Conservation (phyloP, 92 coral and sea anemone genomes). For the Bergia sp. region DNA sequence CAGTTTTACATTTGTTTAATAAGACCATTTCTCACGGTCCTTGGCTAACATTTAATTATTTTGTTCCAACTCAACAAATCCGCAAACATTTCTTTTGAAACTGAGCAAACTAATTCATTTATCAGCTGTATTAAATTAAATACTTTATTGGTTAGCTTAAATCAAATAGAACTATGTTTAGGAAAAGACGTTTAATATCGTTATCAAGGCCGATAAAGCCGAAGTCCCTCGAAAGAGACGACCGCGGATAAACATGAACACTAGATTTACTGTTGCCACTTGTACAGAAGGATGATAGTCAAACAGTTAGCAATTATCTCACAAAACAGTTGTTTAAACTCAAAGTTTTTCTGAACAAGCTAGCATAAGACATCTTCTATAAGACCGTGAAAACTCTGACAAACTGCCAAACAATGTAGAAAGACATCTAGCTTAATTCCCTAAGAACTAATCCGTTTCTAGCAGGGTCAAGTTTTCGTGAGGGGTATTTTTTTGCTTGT, state of each 20-base stretch:
- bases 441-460: too few species aligned
- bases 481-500: too few species aligned
- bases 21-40: slow-evolving; percentile 24
- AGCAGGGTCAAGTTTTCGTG: too few species aligned
- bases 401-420: too few species aligned
- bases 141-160: not conserved
- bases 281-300: too few species aligned
- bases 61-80: not conserved
- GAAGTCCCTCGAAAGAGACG: not conserved
- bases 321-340: not conserved
- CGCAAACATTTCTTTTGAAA: slow-evolving; percentile 8
- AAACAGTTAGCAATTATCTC: not conserved
- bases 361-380: not conserved
- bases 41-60: slow-evolving; percentile 2
- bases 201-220: not conserved
- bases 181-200: too few species aligned
- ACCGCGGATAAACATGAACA: not conserved
- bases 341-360: not conserved
- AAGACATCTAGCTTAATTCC: too few species aligned
- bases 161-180: not conserved
- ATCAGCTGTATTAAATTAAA: slow-evolving; percentile 22
- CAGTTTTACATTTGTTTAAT: slow-evolving; percentile 1
- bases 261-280: not conserved
- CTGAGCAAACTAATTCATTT: slow-evolving; percentile 2
- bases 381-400: too few species aligned